These are phyloP conservation scores for Xerus inauris DNA, from an alignment of 2,113 vertebrate species.

Conservation along the genomic window DNA sequence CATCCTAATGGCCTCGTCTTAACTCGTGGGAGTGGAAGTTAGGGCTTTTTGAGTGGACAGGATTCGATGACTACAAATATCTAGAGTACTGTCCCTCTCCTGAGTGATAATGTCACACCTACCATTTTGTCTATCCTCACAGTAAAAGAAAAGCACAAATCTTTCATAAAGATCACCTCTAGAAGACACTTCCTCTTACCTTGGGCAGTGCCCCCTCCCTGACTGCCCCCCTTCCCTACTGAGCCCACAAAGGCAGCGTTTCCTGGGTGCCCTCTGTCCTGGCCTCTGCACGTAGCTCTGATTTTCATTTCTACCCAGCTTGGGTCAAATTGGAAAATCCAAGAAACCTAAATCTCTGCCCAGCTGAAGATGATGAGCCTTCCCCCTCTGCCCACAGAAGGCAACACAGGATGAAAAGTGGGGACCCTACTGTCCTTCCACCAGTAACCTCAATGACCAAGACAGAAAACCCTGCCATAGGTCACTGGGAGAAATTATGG, in stretches of 20 bases:
- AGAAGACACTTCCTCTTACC: not conserved
- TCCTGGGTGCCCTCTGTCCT: rapidly evolving
- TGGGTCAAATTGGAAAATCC: not conserved
- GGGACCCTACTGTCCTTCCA: not conserved
- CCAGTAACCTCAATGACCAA: not conserved
- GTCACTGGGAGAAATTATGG: not conserved
- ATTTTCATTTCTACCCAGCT: not conserved
- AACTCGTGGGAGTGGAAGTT: not conserved
- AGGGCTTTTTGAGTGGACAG: not conserved
- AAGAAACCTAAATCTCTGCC: not conserved
- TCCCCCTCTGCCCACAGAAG: not conserved
- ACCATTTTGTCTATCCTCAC: not conserved
- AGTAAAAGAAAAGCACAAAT: not conserved
- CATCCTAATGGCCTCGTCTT: not conserved
- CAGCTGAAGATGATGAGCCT: not conserved
- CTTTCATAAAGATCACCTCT: not conserved
- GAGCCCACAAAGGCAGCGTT: no score
- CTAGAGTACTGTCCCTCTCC: not conserved
- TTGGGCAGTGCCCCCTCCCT: rapidly evolving
- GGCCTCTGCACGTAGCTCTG: no score
- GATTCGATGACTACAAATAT: not conserved
- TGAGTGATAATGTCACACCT: not conserved
- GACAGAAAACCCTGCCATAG: not conserved
- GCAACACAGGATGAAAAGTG: not conserved
- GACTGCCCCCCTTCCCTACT: not conserved